These are phyloP conservation scores for Origma solitaria DNA, from an alignment of 2,113 vertebrate genomes.

Conservation along the genomic window DNA sequence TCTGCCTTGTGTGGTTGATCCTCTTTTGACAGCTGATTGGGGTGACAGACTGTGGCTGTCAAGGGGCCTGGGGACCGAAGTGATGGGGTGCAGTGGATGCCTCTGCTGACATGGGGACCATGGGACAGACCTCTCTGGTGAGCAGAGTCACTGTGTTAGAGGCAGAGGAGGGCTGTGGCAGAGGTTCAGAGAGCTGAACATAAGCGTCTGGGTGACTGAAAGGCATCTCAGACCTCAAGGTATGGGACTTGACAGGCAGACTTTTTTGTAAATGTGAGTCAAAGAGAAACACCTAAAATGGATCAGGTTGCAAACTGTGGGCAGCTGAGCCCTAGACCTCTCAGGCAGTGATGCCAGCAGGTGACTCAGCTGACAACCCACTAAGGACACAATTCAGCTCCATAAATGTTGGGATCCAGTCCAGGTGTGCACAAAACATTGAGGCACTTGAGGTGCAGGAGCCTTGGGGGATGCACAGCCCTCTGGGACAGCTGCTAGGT, in stretches of 20 bases:
- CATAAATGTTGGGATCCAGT: background rate
- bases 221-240: no score
- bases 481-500: background rate
- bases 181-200: background rate
- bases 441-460: background rate
- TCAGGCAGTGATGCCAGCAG: background rate
- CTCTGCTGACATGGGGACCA: background rate
- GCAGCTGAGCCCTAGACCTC: background rate
- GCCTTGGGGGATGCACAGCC: background rate
- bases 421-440: background rate
- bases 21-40: background rate
- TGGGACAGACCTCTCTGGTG: background rate
- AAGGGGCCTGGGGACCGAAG: background rate
- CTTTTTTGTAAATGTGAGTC: background rate
- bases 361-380: background rate
- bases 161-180: background rate
- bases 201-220: background rate
- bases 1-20: background rate
- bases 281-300: background rate
- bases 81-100: background rate
- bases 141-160: rapidly evolving
- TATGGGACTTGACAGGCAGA: background rate
- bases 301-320: background rate
- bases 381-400: background rate
- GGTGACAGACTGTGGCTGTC: background rate